Percentiles rank a stretch among this genome's conserved stretches.
phyloP scores from a whole-genome alignment of 2,113 vertebrate genomes.

The Carettochelys insculpta region DNA sequence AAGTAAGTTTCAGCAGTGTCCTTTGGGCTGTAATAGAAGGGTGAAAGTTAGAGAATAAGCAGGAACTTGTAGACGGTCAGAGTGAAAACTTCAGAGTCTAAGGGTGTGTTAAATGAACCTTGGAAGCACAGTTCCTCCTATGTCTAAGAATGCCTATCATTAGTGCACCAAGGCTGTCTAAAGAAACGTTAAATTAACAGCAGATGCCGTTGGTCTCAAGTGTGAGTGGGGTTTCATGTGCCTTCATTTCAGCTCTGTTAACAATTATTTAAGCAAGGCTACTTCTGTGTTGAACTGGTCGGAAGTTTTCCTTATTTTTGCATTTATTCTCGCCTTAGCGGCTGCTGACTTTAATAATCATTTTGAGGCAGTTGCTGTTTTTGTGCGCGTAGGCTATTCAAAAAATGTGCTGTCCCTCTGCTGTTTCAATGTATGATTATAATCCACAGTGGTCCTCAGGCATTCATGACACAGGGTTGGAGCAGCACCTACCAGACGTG shows the following conservation, averaged over 20 bases:
- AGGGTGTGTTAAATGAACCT: neutral
- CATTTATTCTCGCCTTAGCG: neutral
- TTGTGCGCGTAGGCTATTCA: neutral
- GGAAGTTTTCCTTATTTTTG: neutral
- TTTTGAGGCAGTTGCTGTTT: neutral
- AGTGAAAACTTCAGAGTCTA: neutral
- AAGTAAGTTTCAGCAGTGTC: conserved; percentile 82
- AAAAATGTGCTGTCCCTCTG: neutral
- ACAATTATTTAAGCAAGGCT: neutral
- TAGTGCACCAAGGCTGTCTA: neutral
- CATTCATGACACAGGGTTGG: conserved; percentile 96
- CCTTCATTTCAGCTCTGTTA: neutral
- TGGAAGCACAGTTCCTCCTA: neutral
- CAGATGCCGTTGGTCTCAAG: neutral
- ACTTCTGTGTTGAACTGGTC: neutral
- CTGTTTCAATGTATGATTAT: conserved; percentile 46
- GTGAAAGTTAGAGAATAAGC: neutral
- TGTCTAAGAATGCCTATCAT: neutral
- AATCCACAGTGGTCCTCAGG: conserved; percentile 87
- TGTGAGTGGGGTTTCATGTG: neutral
- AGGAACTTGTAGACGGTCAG: neutral
- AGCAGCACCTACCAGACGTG: conserved; percentile 96
- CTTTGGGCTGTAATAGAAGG: neutral
- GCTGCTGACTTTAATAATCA: neutral
- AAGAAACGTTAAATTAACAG: neutral